Evolutionary conservation across 1,140 invertebrate species (phyloP).

Genomic region (Euborellia annulipes): DNA sequence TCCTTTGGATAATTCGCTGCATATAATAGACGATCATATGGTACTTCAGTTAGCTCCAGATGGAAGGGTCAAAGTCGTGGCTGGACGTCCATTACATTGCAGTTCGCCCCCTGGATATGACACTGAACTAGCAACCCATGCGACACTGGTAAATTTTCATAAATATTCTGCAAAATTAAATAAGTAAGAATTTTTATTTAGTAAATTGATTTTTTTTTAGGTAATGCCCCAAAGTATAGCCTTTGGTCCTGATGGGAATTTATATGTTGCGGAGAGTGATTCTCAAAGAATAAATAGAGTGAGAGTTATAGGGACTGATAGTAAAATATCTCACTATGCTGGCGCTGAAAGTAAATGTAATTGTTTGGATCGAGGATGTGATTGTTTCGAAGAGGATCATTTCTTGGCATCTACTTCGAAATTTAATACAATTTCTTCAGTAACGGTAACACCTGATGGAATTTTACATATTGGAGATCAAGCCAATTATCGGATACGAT

Average conservation of each 20-base stretch:
- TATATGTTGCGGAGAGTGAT: constrained; percentile 90
- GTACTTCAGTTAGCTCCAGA: constrained; percentile 81
- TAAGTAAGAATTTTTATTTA: too few relatives aligned
- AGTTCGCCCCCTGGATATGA: constrained; percentile 45
- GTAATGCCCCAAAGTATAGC: constrained; percentile 88
- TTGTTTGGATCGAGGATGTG: constrained; percentile 74
- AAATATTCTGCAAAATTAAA: too few relatives aligned
- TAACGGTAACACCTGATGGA: constrained; percentile 85
- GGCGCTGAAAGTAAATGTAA: constrained; percentile 92
- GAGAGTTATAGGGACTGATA: constrained; percentile 76
- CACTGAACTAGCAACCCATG: constrained; percentile 28
- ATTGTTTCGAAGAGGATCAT: constrained; percentile 83
- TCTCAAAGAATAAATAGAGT: constrained; percentile 84
- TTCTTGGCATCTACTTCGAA: constrained; percentile 80
- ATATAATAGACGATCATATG: constrained; percentile 93
- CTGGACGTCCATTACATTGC: constrained; percentile 81
- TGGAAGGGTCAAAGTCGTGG: constrained; percentile 76
- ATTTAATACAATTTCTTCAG: constrained; percentile 85
- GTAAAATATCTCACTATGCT: constrained; percentile 78
- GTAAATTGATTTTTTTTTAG: neutral
- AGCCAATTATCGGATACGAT: constrained; percentile 47
- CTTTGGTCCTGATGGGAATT: constrained; percentile 84
- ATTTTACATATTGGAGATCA: constrained; percentile 90
- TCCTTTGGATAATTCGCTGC: constrained; percentile 82
- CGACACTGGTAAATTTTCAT: constrained; percentile 23